Evolutionary conservation across 2,113 vertebrate genomes (phyloP), one percentile per base, ranked within the genome.

Genomic region (Dunckerocampus dactyliophorus): DNA sequence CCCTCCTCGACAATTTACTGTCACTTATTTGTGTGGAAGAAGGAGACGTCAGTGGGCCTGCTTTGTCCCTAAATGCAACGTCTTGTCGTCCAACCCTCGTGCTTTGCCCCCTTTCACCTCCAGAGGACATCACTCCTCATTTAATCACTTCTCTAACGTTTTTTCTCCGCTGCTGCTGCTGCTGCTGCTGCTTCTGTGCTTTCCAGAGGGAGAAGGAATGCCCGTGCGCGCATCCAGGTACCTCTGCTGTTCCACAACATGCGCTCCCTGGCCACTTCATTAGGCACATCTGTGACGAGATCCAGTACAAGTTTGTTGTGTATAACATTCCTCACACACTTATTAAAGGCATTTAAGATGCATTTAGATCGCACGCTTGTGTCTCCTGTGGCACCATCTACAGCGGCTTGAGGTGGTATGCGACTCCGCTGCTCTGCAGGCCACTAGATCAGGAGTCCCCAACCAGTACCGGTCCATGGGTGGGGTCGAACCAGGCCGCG

Each of bases 151-250:
- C 82, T 92, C 90, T 93, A 92, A 93, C 92, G 84, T 80, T 91
- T 92, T 89, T 88, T 28, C 5, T 28, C 24, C 5, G 24, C 24
- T 28, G 24, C 90, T 84, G 80, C 92, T 92, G 86, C 92, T 86
- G 4, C 57, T 39, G 37, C 37, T 39, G 8, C 10, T 12, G 8
- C 24, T 19, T 28, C 90, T 90, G 90, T 84, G 82, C 93, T 91
- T 88, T 87, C 93, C 95, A 99, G 97, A 95, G 97, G 96, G 93
- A 94, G 97, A 94, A 94, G 97, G 92, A 99, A 98, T 94, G 93
- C 97, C 64, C 96, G 97, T 85, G 89, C 93, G 45, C 96, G 97
- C 86, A 96, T 94, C 83, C 97, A 99, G 97, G 97, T 99, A 99
- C 91, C 90, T 74, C 81, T 87, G 57, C 31, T 52, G 57, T 50